Conservation (phyloP, 1,140 invertebrate genomes). For the Leptestheria dahalacensis region DNA sequence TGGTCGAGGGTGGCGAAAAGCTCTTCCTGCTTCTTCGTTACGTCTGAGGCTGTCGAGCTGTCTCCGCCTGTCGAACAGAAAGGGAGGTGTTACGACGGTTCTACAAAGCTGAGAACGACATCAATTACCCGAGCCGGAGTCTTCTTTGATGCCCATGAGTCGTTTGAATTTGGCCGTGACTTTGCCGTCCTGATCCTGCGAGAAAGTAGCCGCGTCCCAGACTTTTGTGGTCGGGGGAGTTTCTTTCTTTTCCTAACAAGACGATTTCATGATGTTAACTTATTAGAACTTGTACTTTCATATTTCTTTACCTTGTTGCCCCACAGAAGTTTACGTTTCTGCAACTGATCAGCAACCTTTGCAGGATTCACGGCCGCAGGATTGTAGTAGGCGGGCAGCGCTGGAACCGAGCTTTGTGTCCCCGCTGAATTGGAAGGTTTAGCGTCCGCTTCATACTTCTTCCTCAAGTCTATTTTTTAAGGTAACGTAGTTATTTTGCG, state of each 20-base stretch:
- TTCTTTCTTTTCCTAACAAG: conserved; percentile 8
- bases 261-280: too few relatives aligned
- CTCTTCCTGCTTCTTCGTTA: conserved; percentile 70
- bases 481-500: too few relatives aligned
- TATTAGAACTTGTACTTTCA: too few relatives aligned
- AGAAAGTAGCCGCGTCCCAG: conserved; percentile 70
- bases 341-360: conserved; percentile 72
- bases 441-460: conserved; percentile 15
- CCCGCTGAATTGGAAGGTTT: too few relatives aligned
- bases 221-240: conserved; percentile 32
- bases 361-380: conserved; percentile 58
- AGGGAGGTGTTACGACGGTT: too few relatives aligned
- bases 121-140: conserved; percentile 20
- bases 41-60: conserved; percentile 26
- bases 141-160: conserved; percentile 81
- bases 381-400: conserved; percentile 56
- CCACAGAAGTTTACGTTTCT: conserved; percentile 81
- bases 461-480: background rate
- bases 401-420: too few relatives aligned
- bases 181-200: conserved; percentile 75
- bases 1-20: conserved; percentile 81
- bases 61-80: background rate
- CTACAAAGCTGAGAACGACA: too few relatives aligned
- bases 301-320: conserved; percentile 54
- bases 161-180: conserved; percentile 88